Percentiles rank a stretch among this genome's conserved stretches.
These are phyloP conservation scores for Odontothrips loti DNA, from an alignment of 2,888 invertebrate genomes.

Conservation along the genomic window DNA sequence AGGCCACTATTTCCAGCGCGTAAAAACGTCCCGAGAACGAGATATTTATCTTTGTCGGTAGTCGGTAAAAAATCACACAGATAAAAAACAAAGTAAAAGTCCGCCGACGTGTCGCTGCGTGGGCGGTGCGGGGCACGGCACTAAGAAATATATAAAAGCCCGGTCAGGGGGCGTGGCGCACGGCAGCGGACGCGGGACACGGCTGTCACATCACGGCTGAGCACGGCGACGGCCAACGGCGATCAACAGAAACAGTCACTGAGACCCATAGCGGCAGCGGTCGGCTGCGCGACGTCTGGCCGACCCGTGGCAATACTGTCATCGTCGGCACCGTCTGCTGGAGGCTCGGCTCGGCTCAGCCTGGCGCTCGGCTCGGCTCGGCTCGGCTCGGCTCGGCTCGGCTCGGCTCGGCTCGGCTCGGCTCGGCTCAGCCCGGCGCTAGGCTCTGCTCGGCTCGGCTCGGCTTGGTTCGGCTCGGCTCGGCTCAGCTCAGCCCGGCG, in stretches of 20 bases:
- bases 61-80: too few relatives aligned
- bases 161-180: too few relatives aligned
- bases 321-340: not conserved
- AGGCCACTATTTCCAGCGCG: not conserved
- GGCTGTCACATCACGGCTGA: not conserved
- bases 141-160: too few relatives aligned
- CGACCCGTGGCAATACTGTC: not conserved
- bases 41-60: too few relatives aligned
- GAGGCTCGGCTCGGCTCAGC: not conserved
- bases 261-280: not conserved
- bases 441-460: not conserved
- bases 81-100: not conserved
- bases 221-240: too few relatives aligned
- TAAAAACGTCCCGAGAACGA: not conserved
- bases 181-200: not conserved
- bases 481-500: not conserved
- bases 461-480: not conserved
- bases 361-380: not conserved
- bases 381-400: not conserved
- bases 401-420: not conserved
- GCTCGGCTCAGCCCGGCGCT: not conserved
- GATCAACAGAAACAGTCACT: too few relatives aligned
- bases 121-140: not conserved
- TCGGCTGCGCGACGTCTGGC: not conserved
- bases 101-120: not conserved